Base-by-base conservation (phyloP, 2,113 vertebrate genomes). In the Laticauda laticaudata region DNA sequence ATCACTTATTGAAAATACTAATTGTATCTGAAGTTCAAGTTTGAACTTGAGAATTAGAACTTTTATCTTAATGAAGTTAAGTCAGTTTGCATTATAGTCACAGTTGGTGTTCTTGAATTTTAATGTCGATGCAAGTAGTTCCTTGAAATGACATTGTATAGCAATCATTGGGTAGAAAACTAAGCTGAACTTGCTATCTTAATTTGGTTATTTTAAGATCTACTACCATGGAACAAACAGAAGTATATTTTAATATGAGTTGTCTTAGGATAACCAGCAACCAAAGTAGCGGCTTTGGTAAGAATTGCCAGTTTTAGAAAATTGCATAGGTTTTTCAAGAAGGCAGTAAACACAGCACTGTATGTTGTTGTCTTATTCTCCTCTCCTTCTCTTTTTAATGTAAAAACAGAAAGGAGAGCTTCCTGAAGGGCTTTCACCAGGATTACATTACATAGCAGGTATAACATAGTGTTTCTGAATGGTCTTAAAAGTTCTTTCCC, bases 281-380 rank as follows among this genome's bases (percentile, higher is more conserved):
- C 94, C 93, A 20, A 95, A 94, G 94, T 94, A 96, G 95, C 93
- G 91, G 69, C 95, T 93, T 39, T 39, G 92, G 18, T 14, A 95
- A 91, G 88, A 97, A 96, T 95, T 91, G 95, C 95, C 96, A 96
- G 95, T 95, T 95, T 95, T 95, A 96, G 94, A 95, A 97, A 97
- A 97, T 34, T 96, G 96, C 96, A 97, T 96, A 97, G 94, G 91
- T 87, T 15, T 93, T 96, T 96, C 93, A 96, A 96, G 96, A 97
- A 97, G 97, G 97, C 97, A 97, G 95, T 0, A 93, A 39, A 75
- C n/a, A 61, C 93, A 92, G 97, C 93, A 95, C 92, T 9, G 1
- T 57, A 85, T 2, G 57, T 90, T 93, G 94, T 34, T 96, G 55
- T 93, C 55, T 29, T 51, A 23, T 48, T 90, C 55, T 96, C 94